Percentiles rank a stretch among this genome's conserved stretches.
Conservation (phyloP, 1,140 invertebrate genomes). For the Ips typographus region DNA sequence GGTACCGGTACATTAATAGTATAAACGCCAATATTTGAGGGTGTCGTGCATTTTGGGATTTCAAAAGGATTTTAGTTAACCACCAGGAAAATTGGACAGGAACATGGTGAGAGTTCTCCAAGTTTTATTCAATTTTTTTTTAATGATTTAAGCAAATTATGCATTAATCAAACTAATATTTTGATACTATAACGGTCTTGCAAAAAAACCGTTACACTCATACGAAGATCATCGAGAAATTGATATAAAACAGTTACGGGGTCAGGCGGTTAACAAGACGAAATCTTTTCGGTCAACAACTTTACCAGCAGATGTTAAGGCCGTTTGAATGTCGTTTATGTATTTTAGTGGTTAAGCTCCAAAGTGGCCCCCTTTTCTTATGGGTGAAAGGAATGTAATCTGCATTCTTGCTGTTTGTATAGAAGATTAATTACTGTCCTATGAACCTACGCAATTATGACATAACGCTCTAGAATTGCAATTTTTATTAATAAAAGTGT, state of each 20-base stretch:
- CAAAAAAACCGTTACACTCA: too few relatives aligned
- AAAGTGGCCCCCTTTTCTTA: not conserved
- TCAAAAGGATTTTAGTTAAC: too few relatives aligned
- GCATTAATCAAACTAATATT: too few relatives aligned
- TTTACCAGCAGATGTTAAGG: not conserved
- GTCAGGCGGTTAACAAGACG: not conserved
- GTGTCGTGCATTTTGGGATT: too few relatives aligned
- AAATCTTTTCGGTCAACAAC: not conserved
- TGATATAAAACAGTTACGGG: conserved; percentile 1
- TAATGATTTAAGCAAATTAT: too few relatives aligned
- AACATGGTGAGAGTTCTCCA: too few relatives aligned
- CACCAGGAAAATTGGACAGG: too few relatives aligned
- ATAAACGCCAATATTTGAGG: too few relatives aligned
- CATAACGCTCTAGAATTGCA: too few relatives aligned
- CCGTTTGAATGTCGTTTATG: not conserved
- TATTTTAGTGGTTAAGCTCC: not conserved
- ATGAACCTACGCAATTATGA: not conserved
- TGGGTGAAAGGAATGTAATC: conserved; percentile 18
- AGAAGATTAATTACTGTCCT: conserved; percentile 7
- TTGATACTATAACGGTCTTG: too few relatives aligned
- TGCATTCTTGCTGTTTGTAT: conserved; percentile 4
- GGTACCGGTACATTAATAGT: not conserved
- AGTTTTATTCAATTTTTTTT: too few relatives aligned
- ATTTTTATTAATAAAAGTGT: too few relatives aligned
- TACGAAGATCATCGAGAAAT: not conserved